A percentile compares a stretch with the other conserved stretches of the same genome.
These are phyloP conservation scores for Hydraecia micacea DNA, from an alignment of 2,888 invertebrate genomes.

Conservation along the genomic window DNA sequence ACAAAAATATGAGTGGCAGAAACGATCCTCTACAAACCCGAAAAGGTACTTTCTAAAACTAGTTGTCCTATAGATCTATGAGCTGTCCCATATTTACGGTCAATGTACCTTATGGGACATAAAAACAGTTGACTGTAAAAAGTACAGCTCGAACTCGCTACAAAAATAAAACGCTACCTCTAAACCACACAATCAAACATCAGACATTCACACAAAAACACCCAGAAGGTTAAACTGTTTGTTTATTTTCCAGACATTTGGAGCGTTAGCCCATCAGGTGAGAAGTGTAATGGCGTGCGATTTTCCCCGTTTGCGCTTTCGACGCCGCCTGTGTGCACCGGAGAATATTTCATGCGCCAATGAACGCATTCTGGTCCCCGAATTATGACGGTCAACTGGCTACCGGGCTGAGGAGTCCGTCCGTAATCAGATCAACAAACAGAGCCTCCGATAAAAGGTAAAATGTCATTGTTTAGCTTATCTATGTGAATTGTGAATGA, in stretches of 20 bases:
- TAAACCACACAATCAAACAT: conserved; percentile 7
- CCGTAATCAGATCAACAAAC: conserved; percentile 88
- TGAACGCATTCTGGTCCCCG: conserved; percentile 82
- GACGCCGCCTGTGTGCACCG: conserved; percentile 71
- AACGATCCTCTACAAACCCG: not conserved
- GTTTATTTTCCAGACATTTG: conserved; percentile 67
- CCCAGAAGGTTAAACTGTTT: conserved; percentile 59
- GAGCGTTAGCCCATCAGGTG: conserved; percentile 77
- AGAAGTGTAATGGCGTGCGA: conserved; percentile 86
- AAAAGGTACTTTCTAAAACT: not conserved
- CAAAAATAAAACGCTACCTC: conserved; percentile 13
- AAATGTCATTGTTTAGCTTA: conserved; percentile 77
- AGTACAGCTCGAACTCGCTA: not conserved
- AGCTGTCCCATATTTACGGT: not conserved
- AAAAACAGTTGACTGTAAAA: not conserved
- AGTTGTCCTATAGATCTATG: not conserved
- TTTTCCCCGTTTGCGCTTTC: conserved; percentile 83
- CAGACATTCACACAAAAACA: conserved; percentile 35
- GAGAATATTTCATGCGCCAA: conserved; percentile 89
- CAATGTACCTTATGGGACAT: not conserved
- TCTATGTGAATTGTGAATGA: conserved; percentile 40
- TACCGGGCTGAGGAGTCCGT: conserved; percentile 77
- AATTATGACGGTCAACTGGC: conserved; percentile 90
- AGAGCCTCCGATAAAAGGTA: conserved; percentile 84
- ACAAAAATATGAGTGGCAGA: not conserved